A percentile compares a stretch with the other conserved stretches of the same genome.
These are phyloP conservation scores for Egretta garzetta DNA, from an alignment of 2,113 vertebrate species.

Conservation along the genomic window DNA sequence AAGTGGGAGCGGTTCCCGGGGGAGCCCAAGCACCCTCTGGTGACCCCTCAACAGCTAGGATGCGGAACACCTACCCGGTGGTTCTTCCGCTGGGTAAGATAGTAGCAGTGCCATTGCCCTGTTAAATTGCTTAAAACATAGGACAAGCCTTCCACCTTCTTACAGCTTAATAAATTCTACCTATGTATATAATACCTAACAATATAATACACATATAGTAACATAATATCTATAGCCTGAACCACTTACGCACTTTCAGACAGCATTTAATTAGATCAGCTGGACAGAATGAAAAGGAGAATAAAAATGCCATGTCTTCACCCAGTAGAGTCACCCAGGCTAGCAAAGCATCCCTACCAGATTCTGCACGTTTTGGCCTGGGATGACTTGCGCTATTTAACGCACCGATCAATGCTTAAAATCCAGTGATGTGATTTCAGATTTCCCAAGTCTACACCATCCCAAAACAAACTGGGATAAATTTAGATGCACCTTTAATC, in stretches of 20 bases:
- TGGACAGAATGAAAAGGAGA: background rate
- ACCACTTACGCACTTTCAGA: background rate
- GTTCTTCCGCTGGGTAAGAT: background rate
- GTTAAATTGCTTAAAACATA: background rate
- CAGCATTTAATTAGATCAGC: background rate
- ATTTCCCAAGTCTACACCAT: background rate
- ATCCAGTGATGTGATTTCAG: background rate
- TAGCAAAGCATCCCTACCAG: background rate
- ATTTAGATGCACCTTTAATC: background rate
- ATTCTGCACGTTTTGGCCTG: background rate
- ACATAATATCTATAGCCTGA: background rate
- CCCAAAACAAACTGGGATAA: background rate
- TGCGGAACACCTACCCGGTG: accelerated
- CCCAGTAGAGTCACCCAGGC: accelerated
- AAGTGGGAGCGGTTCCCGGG: background rate
- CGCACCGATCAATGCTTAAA: background rate
- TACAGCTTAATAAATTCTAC: background rate
- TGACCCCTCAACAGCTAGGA: background rate
- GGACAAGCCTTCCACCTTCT: background rate
- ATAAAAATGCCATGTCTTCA: background rate
- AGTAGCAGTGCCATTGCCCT: background rate
- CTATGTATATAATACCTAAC: background rate
- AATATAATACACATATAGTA: background rate
- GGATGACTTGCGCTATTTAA: background rate
- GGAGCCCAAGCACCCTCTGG: background rate